These are phyloP conservation scores for Acanthosoma haemorrhoidale DNA, from an alignment of 2,888 invertebrate species.

Conservation along the genomic window DNA sequence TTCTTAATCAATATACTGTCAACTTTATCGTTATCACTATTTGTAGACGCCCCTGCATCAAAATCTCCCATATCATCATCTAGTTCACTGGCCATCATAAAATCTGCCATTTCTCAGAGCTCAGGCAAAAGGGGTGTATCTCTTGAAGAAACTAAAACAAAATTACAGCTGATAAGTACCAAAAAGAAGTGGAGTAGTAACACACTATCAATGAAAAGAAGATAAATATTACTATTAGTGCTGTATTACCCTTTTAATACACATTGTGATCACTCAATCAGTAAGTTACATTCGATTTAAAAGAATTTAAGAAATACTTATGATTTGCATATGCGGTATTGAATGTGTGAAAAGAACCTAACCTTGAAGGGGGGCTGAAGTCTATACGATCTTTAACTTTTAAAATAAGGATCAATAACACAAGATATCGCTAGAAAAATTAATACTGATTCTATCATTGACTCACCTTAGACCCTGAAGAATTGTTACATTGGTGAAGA, in stretches of 20 bases:
- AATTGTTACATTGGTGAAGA: background rate
- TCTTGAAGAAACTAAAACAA: conserved; percentile 11
- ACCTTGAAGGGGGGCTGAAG: conserved; percentile 19
- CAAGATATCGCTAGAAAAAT: background rate
- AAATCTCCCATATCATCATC: conserved; percentile 35
- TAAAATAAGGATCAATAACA: background rate
- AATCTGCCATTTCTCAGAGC: conserved; percentile 26
- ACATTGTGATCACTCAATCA: too few species aligned
- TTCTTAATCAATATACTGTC: conserved; percentile 38
- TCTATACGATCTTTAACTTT: background rate
- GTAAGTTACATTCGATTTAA: too few species aligned
- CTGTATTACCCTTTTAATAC: too few species aligned
- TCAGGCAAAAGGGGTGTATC: background rate
- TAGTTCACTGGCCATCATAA: conserved; percentile 31
- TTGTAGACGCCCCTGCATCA: conserved; percentile 35
- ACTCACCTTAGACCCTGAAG: background rate
- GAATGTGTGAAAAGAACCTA: conserved; percentile 22
- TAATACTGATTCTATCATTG: background rate
- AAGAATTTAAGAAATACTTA: too few species aligned
- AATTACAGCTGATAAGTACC: background rate
- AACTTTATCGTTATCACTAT: conserved; percentile 38
- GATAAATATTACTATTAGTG: too few species aligned
- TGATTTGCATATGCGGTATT: too few species aligned
- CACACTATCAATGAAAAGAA: too few species aligned
- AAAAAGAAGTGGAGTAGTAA: conserved; percentile 10